Evolutionary conservation across 1,140 invertebrate species (phyloP).

Genomic region (Lepidurus couesii): DNA sequence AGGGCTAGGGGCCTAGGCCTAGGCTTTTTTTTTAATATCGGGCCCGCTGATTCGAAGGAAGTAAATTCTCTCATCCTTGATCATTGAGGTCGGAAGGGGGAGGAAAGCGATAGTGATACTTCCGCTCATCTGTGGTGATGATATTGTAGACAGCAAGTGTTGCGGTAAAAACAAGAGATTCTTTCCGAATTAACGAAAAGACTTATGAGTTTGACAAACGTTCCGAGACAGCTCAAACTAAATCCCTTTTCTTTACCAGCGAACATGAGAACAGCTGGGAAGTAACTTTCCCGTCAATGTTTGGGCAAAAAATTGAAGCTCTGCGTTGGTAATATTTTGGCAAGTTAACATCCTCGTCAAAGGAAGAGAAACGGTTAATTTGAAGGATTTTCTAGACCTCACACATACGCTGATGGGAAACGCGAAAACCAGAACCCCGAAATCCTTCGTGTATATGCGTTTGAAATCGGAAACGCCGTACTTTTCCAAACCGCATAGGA

Average conservation of each 20-base stretch:
- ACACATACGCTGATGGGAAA: background rate
- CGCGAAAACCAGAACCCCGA: background rate
- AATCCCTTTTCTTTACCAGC: background rate
- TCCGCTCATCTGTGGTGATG: constrained; percentile 12
- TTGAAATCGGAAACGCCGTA: constrained; percentile 17
- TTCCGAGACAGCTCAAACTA: too few relatives aligned
- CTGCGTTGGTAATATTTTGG: constrained; percentile 1
- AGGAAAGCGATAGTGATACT: constrained; percentile 8
- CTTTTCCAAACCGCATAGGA: background rate
- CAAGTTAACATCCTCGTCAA: background rate
- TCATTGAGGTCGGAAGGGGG: constrained; percentile 20
- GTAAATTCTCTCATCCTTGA: background rate
- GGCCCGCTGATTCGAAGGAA: background rate
- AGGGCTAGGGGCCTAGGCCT: background rate
- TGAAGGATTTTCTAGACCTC: background rate
- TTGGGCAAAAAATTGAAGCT: background rate
- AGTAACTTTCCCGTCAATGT: background rate
- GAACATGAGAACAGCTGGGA: constrained; percentile 17
- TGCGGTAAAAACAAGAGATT: background rate
- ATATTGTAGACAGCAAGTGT: constrained; percentile 9
- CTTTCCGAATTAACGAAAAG: background rate
- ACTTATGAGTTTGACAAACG: too few relatives aligned
- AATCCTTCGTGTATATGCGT: background rate
- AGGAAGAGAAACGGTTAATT: background rate
- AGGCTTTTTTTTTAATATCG: background rate